Base-by-base conservation (phyloP, 2,113 vertebrate species). In the Panthera leo region DNA sequence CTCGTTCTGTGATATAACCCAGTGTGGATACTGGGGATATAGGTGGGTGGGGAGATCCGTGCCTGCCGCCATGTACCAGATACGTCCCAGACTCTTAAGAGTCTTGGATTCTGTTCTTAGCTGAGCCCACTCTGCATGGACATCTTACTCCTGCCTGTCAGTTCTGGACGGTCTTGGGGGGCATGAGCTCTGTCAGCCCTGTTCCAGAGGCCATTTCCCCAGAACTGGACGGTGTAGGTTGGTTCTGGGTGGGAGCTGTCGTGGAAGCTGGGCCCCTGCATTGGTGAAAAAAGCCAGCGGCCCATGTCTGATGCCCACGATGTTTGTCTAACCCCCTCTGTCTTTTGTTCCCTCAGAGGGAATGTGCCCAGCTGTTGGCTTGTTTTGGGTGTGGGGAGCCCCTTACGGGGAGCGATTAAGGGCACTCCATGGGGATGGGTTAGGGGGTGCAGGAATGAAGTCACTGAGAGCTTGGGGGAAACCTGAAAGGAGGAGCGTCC, bases 1-100 rank as follows among this genome's bases (percentile, higher is more conserved):
- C 42, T 70, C 25, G 7, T 5, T 71, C 10, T 45, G 0, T 15
- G 5, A 45, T 8, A 2, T 14, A 0, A 67, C 55, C 4, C 5
- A 13, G 3, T 18, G 15, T 23, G 15, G 61, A 0, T 36, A 9
- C 45, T 39, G 16, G 48, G 83, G 61, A 7, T 45, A 29, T 21
- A 8, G 9, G 4, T 73, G 36, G 29, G 27, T 10, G 11, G 5
- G 73, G 25, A 6, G 19, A 8, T 29, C 14, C 10, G 13, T 14
- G 9, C 27, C 34, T 76, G 39, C 15, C 6, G 5, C 7, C 3
- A 2, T 3, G 27, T 6, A 18, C 73, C 78, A 25, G 0, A 0
- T n/a, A 5, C 5, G 36, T 48, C n/a, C n/a, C 51, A 48, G 73
- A 31, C 25, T 71, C 55, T 75, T 36, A 10, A 10, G 16, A 34